These are phyloP conservation scores for Kryptopterus vitreolus DNA, from an alignment of 2,797 vertebrate genomes.

Conservation along the genomic window DNA sequence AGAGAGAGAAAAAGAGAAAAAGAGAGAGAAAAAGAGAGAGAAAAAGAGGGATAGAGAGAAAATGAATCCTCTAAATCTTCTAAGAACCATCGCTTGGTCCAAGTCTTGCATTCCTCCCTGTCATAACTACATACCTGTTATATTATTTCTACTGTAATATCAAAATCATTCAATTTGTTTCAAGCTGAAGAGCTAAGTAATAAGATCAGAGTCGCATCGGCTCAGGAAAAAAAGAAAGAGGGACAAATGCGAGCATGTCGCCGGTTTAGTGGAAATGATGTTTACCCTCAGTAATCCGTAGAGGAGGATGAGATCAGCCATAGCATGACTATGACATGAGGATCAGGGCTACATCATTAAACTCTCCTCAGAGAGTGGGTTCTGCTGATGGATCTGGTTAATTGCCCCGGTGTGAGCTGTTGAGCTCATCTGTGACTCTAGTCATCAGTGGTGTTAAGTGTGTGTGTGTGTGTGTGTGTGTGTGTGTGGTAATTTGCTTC, in stretches of 20 bases:
- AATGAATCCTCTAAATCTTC: background rate
- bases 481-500: slow-evolving; percentile 39
- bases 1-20: background rate
- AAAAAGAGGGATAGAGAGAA: background rate
- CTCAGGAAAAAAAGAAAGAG: background rate
- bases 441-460: slow-evolving; percentile 18
- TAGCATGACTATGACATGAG: background rate
- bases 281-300: slow-evolving; percentile 9
- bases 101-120: background rate
- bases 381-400: slow-evolving; percentile 8
- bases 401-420: slow-evolving; percentile 13
- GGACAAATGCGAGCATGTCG: background rate
- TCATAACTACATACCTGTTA: background rate
- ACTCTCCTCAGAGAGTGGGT: slow-evolving; percentile 6
- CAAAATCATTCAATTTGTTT: background rate
- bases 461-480: slow-evolving; percentile 27
- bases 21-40: background rate
- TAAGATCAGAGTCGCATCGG: background rate
- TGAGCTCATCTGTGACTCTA: slow-evolving; percentile 27
- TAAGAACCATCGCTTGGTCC: background rate
- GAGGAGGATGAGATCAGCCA: slow-evolving; percentile 9
- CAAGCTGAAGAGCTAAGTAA: background rate
- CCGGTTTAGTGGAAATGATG: background rate
- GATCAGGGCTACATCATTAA: slow-evolving; percentile 17
- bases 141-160: background rate